phyloP scores from a whole-genome alignment of 1,140 invertebrate species.

The Goniozus legneri region DNA sequence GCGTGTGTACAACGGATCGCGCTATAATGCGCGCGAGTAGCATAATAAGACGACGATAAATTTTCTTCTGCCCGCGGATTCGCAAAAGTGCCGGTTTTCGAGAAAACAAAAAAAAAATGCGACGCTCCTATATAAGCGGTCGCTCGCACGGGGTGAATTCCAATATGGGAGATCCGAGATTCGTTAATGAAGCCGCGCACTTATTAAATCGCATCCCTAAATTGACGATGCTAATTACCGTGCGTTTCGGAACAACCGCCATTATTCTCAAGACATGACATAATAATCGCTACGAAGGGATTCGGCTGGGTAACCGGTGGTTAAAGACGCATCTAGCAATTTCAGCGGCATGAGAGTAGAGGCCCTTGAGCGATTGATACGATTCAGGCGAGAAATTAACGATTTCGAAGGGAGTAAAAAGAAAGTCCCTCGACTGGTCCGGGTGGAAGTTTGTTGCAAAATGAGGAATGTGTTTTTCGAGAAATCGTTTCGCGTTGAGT shows the following conservation, averaged over 20 bases:
- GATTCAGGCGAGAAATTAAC: constrained; percentile 33
- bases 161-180: too few species aligned
- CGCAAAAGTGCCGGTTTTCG: too few species aligned
- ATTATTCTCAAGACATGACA: constrained; percentile 38
- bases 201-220: constrained; percentile 45
- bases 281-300: constrained; percentile 32
- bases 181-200: constrained; percentile 32
- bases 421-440: too few species aligned
- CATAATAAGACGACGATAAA: too few species aligned
- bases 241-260: constrained; percentile 38
- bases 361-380: constrained; percentile 37
- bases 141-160: too few species aligned
- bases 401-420: constrained; percentile 25
- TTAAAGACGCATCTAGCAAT: constrained; percentile 44
- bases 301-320: constrained; percentile 41
- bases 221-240: constrained; percentile 40
- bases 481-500: neutral
- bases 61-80: too few species aligned
- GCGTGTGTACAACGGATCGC: too few species aligned
- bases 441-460: too few species aligned
- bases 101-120: too few species aligned
- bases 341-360: constrained; percentile 27
- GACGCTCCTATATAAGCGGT: too few species aligned
- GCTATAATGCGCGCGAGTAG: too few species aligned
- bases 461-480: too few species aligned